A percentile compares a stretch with the other conserved stretches of the same genome.
Evolutionary conservation across 2,888 invertebrate species (phyloP).

Genomic region (Rhamphomyia laevipes): DNA sequence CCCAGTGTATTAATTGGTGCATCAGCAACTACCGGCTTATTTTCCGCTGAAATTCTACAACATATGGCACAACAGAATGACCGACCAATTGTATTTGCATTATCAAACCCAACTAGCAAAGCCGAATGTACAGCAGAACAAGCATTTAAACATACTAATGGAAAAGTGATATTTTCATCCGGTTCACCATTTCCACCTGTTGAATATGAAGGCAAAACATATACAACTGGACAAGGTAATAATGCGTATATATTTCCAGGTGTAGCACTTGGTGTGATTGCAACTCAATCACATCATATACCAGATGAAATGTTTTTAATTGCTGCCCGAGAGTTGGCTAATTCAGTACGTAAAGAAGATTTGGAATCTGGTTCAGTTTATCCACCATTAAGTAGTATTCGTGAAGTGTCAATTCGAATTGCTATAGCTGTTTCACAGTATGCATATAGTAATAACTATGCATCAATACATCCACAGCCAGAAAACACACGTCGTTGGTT

Average conservation of each 20-base stretch:
- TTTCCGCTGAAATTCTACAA: slow-evolving; percentile 72
- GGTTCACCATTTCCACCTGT: slow-evolving; percentile 94
- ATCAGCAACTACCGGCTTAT: slow-evolving; percentile 83
- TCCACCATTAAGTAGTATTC: slow-evolving; percentile 74
- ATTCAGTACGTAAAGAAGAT: slow-evolving; percentile 72
- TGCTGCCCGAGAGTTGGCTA: slow-evolving; percentile 81
- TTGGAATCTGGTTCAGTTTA: slow-evolving; percentile 81
- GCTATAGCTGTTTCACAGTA: slow-evolving; percentile 78
- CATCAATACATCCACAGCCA: slow-evolving; percentile 78
- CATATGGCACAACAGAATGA: slow-evolving; percentile 81
- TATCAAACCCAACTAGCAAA: slow-evolving; percentile 95
- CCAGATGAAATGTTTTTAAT: slow-evolving; percentile 87
- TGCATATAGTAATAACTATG: slow-evolving; percentile 78
- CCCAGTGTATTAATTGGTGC: slow-evolving; percentile 84
- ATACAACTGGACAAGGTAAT: slow-evolving; percentile 90
- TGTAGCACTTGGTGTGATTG: slow-evolving; percentile 84
- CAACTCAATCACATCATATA: slow-evolving; percentile 85
- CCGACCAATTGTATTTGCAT: slow-evolving; percentile 87
- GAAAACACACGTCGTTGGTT: slow-evolving; percentile 61
- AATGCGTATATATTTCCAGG: slow-evolving; percentile 98
- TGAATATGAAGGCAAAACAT: slow-evolving; percentile 63
- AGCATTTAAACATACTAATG: slow-evolving; percentile 84
- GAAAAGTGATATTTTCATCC: slow-evolving; percentile 85
- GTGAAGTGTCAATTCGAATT: slow-evolving; percentile 80
- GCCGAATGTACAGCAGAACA: slow-evolving; percentile 97